A percentile compares a stretch with the other conserved stretches of the same genome.
phyloP scores from a whole-genome alignment of 2,888 invertebrate genomes.

The Liposcelis brunnea region DNA sequence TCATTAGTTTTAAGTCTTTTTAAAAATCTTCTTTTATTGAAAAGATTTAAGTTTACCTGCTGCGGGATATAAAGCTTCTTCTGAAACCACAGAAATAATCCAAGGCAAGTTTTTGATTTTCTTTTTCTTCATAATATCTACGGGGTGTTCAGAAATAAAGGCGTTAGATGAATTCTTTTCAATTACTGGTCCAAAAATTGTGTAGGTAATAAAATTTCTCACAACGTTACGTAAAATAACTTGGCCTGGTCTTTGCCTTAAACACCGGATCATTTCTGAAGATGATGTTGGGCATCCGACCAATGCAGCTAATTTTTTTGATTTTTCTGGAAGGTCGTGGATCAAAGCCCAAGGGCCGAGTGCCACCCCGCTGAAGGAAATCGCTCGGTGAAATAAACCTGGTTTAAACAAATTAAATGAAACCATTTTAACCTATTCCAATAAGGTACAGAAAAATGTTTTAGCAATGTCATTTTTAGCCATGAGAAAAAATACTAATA shows the following conservation, averaged over 20 bases:
- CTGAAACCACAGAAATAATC: constrained; percentile 25
- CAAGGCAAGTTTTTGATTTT: constrained; percentile 25
- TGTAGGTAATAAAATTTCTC: constrained; percentile 20
- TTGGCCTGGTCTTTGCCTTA: constrained; percentile 11
- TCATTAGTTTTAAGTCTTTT: too few relatives aligned
- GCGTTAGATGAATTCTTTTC: constrained; percentile 22
- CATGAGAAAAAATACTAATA: too few relatives aligned
- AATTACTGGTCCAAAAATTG: constrained; percentile 25
- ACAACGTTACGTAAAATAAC: too few relatives aligned
- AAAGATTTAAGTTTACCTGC: too few relatives aligned
- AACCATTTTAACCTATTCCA: too few relatives aligned
- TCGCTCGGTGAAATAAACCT: constrained; percentile 42
- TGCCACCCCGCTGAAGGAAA: constrained; percentile 52
- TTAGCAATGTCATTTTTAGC: too few relatives aligned
- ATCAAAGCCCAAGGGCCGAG: constrained; percentile 43
- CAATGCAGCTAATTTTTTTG: constrained; percentile 9
- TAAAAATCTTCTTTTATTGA: too few relatives aligned
- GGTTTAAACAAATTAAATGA: too few relatives aligned
- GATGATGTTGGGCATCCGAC: constrained; percentile 12
- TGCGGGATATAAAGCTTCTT: constrained; percentile 24
- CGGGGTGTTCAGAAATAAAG: constrained; percentile 24
- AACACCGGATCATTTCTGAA: constrained; percentile 8
- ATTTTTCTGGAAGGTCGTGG: constrained; percentile 28
- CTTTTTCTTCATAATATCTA: constrained; percentile 21
- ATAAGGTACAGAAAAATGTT: too few relatives aligned